These are phyloP conservation scores for Microctenopoma stevenorrisi DNA, from an alignment of 2,797 vertebrate species.

Conservation along the genomic window DNA sequence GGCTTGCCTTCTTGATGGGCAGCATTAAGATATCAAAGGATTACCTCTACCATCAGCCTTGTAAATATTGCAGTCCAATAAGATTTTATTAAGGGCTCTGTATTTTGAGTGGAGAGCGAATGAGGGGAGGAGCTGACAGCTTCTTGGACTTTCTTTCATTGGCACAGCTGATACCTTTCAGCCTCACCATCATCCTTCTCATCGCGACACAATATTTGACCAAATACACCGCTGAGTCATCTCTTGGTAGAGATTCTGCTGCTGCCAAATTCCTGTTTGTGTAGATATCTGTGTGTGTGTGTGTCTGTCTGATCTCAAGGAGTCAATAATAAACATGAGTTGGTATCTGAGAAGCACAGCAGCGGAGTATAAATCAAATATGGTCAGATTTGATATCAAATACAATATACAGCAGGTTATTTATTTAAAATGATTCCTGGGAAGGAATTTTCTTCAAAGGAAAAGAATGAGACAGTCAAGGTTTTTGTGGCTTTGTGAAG, in stretches of 20 bases:
- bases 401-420: background rate
- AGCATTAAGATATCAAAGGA: slow-evolving; percentile 63
- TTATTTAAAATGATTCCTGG: background rate
- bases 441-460: slow-evolving; percentile 2
- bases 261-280: slow-evolving; percentile 49
- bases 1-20: slow-evolving; percentile 47
- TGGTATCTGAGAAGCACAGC: slow-evolving; percentile 13
- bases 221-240: slow-evolving; percentile 38
- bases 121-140: slow-evolving; percentile 47
- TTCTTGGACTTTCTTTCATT: slow-evolving; percentile 49
- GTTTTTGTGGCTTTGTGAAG: slow-evolving; percentile 37
- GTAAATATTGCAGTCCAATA: slow-evolving; percentile 50
- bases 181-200: slow-evolving; percentile 36
- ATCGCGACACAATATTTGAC: slow-evolving; percentile 33
- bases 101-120: slow-evolving; percentile 43
- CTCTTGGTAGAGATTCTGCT: slow-evolving; percentile 19
- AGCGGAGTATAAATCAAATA: background rate
- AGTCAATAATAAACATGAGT: slow-evolving; percentile 15
- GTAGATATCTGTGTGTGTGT: slow-evolving; percentile 12
- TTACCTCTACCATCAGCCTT: slow-evolving; percentile 42
- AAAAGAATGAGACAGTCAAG: slow-evolving; percentile 44
- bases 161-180: slow-evolving; percentile 44
- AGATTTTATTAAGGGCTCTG: slow-evolving; percentile 58
- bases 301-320: slow-evolving; percentile 1
- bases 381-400: no score